These are phyloP conservation scores for Beroe ovata DNA, from an alignment of 37 sponge, comb jelly and placozoan genomes.

Conservation along the genomic window DNA sequence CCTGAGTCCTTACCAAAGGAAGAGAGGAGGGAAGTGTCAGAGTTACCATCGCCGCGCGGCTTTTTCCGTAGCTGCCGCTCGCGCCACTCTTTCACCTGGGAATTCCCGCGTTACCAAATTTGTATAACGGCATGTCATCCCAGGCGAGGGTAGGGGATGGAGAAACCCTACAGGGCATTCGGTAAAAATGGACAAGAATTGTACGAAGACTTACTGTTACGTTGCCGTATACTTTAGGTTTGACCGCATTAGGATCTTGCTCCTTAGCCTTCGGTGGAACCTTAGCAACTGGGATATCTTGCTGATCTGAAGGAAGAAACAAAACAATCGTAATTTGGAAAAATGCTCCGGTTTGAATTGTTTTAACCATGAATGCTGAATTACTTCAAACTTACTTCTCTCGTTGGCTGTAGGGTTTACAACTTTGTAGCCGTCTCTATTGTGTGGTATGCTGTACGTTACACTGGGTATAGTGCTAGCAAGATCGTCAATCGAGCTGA, in stretches of 20 bases:
- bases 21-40: conserved; percentile 17
- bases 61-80: conserved; percentile 47
- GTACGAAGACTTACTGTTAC: conserved; percentile 15
- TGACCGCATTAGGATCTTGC: conserved; percentile 51
- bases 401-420: conserved; percentile 51
- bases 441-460: conserved; percentile 57
- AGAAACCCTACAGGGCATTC: too few species aligned
- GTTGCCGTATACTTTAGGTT: conserved; percentile 64
- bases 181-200: too few species aligned
- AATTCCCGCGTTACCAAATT: too few species aligned
- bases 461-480: conserved; percentile 56
- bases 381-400: conserved; percentile 48
- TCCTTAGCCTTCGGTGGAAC: conserved; percentile 61
- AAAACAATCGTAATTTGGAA: neutral
- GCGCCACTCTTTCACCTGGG: conserved; percentile 46
- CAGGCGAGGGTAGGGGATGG: too few species aligned
- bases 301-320: neutral
- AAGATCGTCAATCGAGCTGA: conserved; percentile 60
- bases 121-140: too few species aligned
- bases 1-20: conserved; percentile 68
- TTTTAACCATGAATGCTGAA: too few species aligned
- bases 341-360: too few species aligned
- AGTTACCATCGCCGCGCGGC: neutral
- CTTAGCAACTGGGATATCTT: conserved; percentile 32
- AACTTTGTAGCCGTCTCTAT: conserved; percentile 55